Conservation (phyloP, 2,797 vertebrate species). For the Potorous gilbertii region DNA sequence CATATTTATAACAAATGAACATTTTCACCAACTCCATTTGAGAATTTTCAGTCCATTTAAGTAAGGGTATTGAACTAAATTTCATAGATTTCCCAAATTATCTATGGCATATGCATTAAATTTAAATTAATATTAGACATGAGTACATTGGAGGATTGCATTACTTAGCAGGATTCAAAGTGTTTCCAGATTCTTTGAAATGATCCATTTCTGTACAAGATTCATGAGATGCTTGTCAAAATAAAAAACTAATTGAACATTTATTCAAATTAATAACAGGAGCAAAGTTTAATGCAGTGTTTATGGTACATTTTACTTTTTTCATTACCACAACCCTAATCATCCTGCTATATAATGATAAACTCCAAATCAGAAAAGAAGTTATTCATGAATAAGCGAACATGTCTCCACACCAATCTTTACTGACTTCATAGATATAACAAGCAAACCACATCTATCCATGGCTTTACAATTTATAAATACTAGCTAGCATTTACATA, state of each 20-base stretch:
- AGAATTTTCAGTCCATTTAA: slow-evolving; percentile 49
- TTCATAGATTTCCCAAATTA: slow-evolving; percentile 37
- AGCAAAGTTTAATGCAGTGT: slow-evolving; percentile 22
- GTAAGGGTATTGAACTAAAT: slow-evolving; percentile 43
- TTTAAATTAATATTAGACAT: slow-evolving; percentile 67
- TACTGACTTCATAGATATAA: background rate
- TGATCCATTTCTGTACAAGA: slow-evolving; percentile 68
- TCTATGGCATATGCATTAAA: slow-evolving; percentile 56
- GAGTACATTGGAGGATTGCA: slow-evolving; percentile 36
- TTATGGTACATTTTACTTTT: slow-evolving; percentile 22
- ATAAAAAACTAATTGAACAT: slow-evolving; percentile 63
- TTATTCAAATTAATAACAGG: slow-evolving; percentile 72
- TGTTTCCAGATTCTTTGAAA: slow-evolving; percentile 67
- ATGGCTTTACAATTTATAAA: background rate
- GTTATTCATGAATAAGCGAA: background rate
- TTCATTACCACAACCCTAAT: background rate
- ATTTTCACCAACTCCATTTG: slow-evolving; percentile 55
- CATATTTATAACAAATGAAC: slow-evolving; percentile 1
- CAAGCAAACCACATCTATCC: background rate
- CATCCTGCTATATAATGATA: background rate
- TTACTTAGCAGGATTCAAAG: slow-evolving; percentile 37
- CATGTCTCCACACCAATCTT: accelerated
- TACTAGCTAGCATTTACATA: no score
- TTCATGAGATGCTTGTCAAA: slow-evolving; percentile 69
- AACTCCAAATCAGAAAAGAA: background rate